Percentiles rank a stretch among this genome's conserved stretches.
These are phyloP conservation scores for Chaunax sp. DNA, from an alignment of 2,797 vertebrate species.

Conservation along the genomic window DNA sequence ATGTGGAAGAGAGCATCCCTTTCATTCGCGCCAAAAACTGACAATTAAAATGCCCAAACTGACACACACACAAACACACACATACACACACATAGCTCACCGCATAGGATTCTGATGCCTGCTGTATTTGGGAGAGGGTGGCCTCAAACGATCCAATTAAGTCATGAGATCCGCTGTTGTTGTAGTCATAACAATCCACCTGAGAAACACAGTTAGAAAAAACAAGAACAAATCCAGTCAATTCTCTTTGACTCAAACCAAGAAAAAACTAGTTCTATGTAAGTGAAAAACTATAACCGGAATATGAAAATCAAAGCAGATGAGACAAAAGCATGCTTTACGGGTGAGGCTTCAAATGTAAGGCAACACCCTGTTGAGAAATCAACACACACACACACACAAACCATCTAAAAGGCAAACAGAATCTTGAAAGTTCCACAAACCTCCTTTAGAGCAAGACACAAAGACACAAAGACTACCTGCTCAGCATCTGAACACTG, in stretches of 20 bases:
- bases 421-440: neutral
- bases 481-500: slow-evolving; percentile 4
- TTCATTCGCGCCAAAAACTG: neutral
- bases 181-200: slow-evolving; percentile 95
- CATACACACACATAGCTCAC: slow-evolving; percentile 78
- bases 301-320: slow-evolving; percentile 10
- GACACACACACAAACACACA: neutral
- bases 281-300: neutral
- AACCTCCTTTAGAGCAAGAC: neutral
- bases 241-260: neutral
- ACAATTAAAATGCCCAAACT: neutral
- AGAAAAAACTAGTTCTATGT: neutral
- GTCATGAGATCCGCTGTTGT: slow-evolving; percentile 92
- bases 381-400: slow-evolving; percentile 22
- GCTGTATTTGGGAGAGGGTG: slow-evolving; percentile 88
- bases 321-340: slow-evolving; percentile 48
- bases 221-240: slow-evolving; percentile 2
- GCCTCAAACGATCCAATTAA: slow-evolving; percentile 92
- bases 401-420: slow-evolving; percentile 1
- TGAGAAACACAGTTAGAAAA: slow-evolving; percentile 58
- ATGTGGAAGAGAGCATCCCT: neutral
- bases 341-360: slow-evolving; percentile 12
- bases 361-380: neutral
- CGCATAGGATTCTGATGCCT: slow-evolving; percentile 85
- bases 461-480: too few species aligned